Conservation (phyloP, 2,888 invertebrate species). For the Ariolimax columbianus region DNA sequence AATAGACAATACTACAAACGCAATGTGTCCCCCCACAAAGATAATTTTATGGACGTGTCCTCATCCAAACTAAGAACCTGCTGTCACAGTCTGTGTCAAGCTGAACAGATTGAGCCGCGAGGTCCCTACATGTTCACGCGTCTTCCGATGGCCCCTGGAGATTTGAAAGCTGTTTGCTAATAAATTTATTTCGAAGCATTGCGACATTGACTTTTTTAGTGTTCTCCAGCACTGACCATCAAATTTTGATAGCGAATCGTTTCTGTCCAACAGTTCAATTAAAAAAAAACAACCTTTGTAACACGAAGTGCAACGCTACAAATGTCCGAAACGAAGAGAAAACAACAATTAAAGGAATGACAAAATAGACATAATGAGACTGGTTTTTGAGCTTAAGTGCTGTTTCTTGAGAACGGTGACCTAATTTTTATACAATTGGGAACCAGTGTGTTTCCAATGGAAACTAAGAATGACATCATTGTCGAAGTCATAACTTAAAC, state of each 20-base stretch:
- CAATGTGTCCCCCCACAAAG: neutral
- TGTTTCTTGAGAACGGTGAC: no score
- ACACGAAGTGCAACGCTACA: no score
- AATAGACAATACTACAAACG: neutral
- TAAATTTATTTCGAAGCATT: neutral
- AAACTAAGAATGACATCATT: no score
- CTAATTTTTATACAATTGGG: no score
- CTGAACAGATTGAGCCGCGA: neutral
- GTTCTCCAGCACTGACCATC: neutral
- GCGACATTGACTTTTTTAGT: neutral
- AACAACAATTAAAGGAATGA: no score
- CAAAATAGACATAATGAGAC: no score
- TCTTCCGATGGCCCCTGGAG: neutral
- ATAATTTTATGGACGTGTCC: neutral
- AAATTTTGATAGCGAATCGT: neutral
- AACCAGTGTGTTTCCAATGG: no score
- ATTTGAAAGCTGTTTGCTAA: neutral
- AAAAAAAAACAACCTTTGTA: no score
- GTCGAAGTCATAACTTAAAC: no score
- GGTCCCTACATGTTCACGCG: neutral
- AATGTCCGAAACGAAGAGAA: no score
- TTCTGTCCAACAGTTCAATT: no score
- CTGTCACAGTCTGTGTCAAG: neutral
- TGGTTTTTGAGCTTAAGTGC: no score
- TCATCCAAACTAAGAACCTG: neutral